Base-by-base conservation (phyloP, 2,797 vertebrate genomes). In the Oceanodroma leucorhoa region DNA sequence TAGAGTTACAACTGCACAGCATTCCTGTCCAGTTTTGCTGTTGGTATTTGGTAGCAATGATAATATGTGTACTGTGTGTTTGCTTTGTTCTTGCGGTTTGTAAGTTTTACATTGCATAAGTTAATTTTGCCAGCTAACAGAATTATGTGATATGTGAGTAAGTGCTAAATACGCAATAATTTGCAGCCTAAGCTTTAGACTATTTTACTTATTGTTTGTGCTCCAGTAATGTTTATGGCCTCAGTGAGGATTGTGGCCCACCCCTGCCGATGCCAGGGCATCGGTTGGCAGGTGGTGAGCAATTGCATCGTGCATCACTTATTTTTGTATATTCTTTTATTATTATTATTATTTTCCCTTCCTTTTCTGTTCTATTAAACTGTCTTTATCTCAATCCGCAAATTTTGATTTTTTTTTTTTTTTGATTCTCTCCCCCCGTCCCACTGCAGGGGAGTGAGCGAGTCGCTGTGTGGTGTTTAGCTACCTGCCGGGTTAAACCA, bases 11-110 rank as follows among this genome's bases (percentile, higher is more conserved):
- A 0, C 53, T 38, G 9, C 45, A 38, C 18, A 55, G 10, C 43
- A 7, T 80, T 87, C 41, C 71, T n/a, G 0, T 62, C 14, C 3
- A 1, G 43, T 92, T 75, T 3, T 50, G 22, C 22, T 29, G 17
- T 81, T 83, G 38, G 6, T 51, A 21, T 6, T 48, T 67, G 46
- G 13, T 67, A 27, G 58, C 24, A 34, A 1, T 65, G 32, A 26
- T 36, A 40, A 34, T 27, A 30, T 0, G 0, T 10, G 6, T 30
- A 3, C 16, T 26, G 5, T 15, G 2, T 36, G 29, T 60, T 88
- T 67, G 19, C 22, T 73, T 76, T 79, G 13, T 61, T 80, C 29
- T 70, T 67, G 36, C 0, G 4, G 13, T 69, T 83, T 17, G 2
- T 66, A 41, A 48, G 18, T 72, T 79, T 11, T 43, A 10, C 3